Base-by-base conservation (phyloP, 1,140 invertebrate genomes). In the Zaprionus capensis region DNA sequence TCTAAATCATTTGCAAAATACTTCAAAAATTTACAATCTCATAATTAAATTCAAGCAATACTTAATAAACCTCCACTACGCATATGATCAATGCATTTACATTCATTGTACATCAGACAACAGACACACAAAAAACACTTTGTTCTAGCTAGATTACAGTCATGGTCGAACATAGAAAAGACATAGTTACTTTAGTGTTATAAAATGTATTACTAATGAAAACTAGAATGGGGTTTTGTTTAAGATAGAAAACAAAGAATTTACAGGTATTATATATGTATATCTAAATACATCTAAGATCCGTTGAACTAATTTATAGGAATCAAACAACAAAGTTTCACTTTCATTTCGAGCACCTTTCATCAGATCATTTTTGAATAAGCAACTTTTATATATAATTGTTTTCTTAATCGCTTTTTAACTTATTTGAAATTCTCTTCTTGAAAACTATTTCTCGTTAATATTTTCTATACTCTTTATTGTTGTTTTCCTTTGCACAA, bases 1-100 rank as follows among this genome's bases (percentile, higher is more conserved):
- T 77, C 64, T 75, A 63, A 49, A 15, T 67, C 44, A 74, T 12
- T 74, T 22, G 38, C 69, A 63, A 49, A 49, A 44, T 22, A 72
- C 67, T 56, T 41, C 41, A 28, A 71, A 55, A 63, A 64, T 46
- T 44, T 38, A 58, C 15, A 71, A 56, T 34, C 28, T 49, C 34
- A 73, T 34, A 59, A 17, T 58, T 49, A 28, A 26, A 59, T 59
- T 20, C 28, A 58, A 22, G 6, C 2, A 46, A 59, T 36, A 51
- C 28, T 9, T 5, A 49, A 64, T n/a, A n/a, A 58, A 46, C 44
- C 15, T 67, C 7, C 9, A 58, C 34, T 49, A 12, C n/a, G 44
- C 65, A 58, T 58, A 31, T 36, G 1, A 28, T 74, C 36, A 22
- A 6, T 63, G 51, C 51, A 71, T 64, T 63, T 24, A 64, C 51